These are phyloP conservation scores for Neosilurus hyrtlii DNA, from an alignment of 2,797 vertebrate genomes.

Conservation along the genomic window DNA sequence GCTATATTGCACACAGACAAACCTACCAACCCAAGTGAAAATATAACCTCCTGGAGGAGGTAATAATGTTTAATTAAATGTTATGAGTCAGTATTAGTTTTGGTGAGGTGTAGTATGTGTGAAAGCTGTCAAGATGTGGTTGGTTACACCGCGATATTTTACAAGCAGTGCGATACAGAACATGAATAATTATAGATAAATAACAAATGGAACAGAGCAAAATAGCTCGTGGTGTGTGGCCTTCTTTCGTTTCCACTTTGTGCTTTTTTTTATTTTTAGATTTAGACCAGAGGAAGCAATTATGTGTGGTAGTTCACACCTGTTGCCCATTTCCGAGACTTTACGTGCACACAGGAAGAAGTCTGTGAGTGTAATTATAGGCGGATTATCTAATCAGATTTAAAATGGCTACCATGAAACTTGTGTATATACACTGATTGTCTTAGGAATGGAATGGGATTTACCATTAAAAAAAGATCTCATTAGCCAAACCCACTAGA, in stretches of 20 bases:
- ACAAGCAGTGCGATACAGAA: background rate
- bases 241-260: background rate
- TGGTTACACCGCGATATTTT: too few relatives aligned
- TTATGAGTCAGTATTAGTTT: background rate
- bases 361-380: background rate
- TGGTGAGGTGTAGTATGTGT: constrained; percentile 54
- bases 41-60: too few relatives aligned
- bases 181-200: background rate
- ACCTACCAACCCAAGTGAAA: too few relatives aligned
- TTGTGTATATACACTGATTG: background rate
- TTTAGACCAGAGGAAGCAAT: background rate
- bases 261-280: background rate
- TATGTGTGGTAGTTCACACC: background rate
- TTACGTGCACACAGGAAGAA: background rate
- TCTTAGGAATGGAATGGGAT: background rate
- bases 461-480: background rate
- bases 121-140: constrained; percentile 52
- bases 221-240: background rate
- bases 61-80: background rate
- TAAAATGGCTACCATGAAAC: background rate
- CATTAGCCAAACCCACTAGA: background rate
- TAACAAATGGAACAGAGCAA: background rate
- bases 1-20: too few relatives aligned
- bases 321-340: background rate
- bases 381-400: background rate